These are phyloP conservation scores for Aphaenogaster ashmeadi DNA, from an alignment of 1,140 invertebrate genomes.

Conservation along the genomic window DNA sequence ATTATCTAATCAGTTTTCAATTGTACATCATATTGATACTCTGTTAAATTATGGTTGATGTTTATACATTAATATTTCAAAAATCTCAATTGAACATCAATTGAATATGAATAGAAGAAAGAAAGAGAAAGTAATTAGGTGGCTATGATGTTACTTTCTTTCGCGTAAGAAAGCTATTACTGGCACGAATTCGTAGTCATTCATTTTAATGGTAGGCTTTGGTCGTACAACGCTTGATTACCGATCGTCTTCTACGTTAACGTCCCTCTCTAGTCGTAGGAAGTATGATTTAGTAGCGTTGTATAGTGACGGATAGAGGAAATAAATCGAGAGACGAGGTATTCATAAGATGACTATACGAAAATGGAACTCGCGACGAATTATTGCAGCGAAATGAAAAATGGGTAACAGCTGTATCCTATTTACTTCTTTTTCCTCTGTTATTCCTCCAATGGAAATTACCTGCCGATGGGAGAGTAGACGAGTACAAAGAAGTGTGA, in stretches of 20 bases:
- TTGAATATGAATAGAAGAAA: background rate
- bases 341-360: background rate
- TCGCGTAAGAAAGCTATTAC: background rate
- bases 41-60: background rate
- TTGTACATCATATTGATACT: background rate
- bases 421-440: background rate
- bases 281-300: slow-evolving; percentile 5
- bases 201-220: slow-evolving; percentile 32
- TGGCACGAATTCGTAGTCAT: background rate
- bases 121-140: background rate
- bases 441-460: slow-evolving; percentile 16
- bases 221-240: background rate
- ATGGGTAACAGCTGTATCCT: slow-evolving; percentile 23
- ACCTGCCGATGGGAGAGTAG: background rate
- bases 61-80: background rate
- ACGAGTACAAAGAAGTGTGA: background rate
- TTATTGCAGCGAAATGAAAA: slow-evolving; percentile 43
- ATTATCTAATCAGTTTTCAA: background rate
- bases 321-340: slow-evolving; percentile 11
- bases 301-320: background rate
- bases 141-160: slow-evolving; percentile 5
- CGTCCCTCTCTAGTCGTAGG: background rate
- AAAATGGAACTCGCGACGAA: slow-evolving; percentile 9
- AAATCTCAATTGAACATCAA: background rate
- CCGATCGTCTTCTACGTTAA: background rate